Percentiles rank a stretch among this genome's conserved stretches.
Conservation (phyloP, 2,113 vertebrate genomes). For the Mesitornis unicolor region DNA sequence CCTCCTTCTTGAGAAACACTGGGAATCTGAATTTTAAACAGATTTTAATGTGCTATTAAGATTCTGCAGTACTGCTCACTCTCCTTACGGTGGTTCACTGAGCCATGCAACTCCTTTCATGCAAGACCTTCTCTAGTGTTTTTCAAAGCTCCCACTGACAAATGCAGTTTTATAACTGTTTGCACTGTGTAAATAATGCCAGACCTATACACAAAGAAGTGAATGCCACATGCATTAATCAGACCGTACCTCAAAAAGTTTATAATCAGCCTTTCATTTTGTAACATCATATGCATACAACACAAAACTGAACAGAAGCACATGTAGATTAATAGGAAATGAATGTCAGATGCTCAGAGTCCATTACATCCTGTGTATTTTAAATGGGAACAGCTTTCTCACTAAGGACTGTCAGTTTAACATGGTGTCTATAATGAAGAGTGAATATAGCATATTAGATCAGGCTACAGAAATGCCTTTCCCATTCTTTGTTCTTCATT, state of each 20-base stretch:
- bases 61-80: background rate
- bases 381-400: background rate
- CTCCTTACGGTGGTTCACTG: background rate
- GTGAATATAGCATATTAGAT: background rate
- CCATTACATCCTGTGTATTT: background rate
- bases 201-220: background rate
- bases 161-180: background rate
- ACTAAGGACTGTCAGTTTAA: background rate
- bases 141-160: background rate
- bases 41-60: background rate
- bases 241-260: background rate
- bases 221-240: background rate
- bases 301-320: background rate
- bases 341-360: background rate
- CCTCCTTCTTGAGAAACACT: background rate
- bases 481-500: background rate
- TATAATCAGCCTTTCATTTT: background rate
- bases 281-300: background rate
- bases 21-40: background rate
- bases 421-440: background rate
- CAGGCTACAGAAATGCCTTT: background rate
- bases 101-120: background rate
- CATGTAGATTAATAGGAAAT: background rate
- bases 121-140: background rate
- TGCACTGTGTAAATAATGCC: background rate